Conservation (phyloP, 2,113 vertebrate genomes). For the Ceyx cyanopectus region DNA sequence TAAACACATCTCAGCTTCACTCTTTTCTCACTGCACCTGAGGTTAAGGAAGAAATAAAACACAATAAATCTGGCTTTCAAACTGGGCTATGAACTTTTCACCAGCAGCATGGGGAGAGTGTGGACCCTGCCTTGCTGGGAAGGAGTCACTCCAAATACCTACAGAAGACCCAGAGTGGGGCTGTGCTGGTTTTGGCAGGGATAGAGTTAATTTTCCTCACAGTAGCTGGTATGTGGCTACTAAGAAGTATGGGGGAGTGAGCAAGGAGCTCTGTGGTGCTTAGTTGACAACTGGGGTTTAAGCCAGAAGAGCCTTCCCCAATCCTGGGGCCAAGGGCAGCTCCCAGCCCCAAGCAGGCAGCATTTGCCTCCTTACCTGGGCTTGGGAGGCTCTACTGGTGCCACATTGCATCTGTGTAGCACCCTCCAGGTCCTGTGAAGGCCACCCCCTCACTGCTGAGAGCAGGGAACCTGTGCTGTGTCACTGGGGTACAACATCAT, state of each 20-base stretch:
- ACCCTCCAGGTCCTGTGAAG: not conserved
- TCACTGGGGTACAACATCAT: fast-evolving
- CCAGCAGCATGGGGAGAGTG: fast-evolving
- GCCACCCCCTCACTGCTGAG: fast-evolving
- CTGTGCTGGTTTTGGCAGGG: not conserved
- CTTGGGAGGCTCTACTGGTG: not conserved
- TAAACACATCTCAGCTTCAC: not conserved
- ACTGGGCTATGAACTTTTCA: not conserved
- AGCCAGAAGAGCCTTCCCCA: not conserved
- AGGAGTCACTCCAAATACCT: not conserved
- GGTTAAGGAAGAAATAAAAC: not conserved
- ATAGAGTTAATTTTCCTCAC: not conserved
- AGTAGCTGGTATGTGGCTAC: not conserved
- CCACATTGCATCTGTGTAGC: not conserved
- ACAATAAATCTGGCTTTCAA: fast-evolving
- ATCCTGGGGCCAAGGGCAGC: not conserved
- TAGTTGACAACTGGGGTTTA: not conserved
- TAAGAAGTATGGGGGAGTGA: not conserved
- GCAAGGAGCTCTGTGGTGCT: not conserved
- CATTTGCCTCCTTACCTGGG: not conserved
- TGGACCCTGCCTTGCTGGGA: fast-evolving
- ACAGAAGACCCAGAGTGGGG: not conserved
- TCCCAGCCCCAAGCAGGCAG: not conserved
- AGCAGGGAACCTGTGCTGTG: not conserved
- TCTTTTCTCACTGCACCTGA: not conserved